Evolutionary conservation across 2,113 vertebrate species (phyloP).

Genomic region (Regulus satrapa): DNA sequence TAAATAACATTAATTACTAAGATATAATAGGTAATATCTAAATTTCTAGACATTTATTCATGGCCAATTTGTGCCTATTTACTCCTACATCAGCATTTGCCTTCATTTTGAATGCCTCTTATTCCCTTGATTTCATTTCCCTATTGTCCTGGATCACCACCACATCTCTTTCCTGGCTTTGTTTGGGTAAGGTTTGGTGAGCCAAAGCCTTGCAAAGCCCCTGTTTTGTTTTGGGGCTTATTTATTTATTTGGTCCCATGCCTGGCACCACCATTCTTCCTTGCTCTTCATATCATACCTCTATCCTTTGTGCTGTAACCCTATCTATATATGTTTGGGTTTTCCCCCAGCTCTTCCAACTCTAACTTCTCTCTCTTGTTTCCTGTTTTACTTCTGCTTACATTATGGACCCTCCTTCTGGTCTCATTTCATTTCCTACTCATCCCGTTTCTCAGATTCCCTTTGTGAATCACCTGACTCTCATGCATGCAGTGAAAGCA

Average conservation of each 20-base stretch:
- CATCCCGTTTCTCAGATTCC: not conserved
- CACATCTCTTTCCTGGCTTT: not conserved
- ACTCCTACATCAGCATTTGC: not conserved
- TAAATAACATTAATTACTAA: not conserved
- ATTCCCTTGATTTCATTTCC: not conserved
- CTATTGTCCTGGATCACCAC: not conserved
- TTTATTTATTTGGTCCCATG: not conserved
- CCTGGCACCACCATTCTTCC: not conserved
- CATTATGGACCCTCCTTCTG: not conserved
- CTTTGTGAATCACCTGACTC: not conserved
- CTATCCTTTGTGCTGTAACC: rapidly evolving
- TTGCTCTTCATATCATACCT: not conserved
- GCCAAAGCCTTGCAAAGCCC: not conserved
- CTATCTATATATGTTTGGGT: not conserved
- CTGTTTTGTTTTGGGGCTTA: not conserved
- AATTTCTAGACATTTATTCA: not conserved
- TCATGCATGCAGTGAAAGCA: rapidly evolving
- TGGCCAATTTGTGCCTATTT: not conserved
- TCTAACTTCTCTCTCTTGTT: not conserved
- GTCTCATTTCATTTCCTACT: not conserved
- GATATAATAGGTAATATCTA: not conserved
- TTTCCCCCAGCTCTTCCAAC: not conserved
- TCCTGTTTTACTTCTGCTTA: not conserved
- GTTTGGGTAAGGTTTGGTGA: not conserved
- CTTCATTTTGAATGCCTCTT: not conserved